These are phyloP conservation scores for Cephonodes hylas DNA, from an alignment of 2,888 invertebrate species.

Conservation along the genomic window DNA sequence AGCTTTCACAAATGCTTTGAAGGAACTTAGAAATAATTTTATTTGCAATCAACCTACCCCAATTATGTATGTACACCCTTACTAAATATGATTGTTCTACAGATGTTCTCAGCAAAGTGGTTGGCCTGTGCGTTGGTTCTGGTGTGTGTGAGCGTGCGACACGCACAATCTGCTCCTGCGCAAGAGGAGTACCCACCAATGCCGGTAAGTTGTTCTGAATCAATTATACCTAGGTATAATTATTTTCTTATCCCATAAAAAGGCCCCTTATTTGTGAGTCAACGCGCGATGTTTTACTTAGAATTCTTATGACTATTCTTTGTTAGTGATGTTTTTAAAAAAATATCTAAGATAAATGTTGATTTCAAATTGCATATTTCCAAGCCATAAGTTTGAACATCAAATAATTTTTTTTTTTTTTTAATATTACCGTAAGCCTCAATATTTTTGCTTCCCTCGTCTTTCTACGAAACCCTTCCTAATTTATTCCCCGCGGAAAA, in stretches of 20 bases:
- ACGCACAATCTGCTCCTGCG: slow-evolving; percentile 57
- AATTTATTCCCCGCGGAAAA: neutral
- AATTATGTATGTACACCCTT: neutral
- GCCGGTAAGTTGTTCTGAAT: slow-evolving; percentile 58
- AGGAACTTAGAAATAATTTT: too few species aligned
- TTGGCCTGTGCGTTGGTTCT: slow-evolving; percentile 54
- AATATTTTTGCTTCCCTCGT: neutral
- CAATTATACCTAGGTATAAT: neutral
- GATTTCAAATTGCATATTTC: too few species aligned
- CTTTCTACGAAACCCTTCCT: neutral
- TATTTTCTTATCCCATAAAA: too few species aligned
- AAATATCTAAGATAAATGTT: too few species aligned
- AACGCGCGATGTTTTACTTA: too few species aligned
- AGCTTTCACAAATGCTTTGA: too few species aligned
- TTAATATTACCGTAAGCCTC: neutral
- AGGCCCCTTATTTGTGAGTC: too few species aligned
- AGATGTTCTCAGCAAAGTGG: slow-evolving; percentile 63
- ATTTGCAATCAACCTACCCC: neutral
- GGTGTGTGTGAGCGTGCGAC: slow-evolving; percentile 57
- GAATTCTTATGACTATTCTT: neutral
- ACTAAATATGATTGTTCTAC: slow-evolving; percentile 28
- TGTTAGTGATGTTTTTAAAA: too few species aligned
- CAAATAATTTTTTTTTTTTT: neutral
- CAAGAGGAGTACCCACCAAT: slow-evolving; percentile 67
- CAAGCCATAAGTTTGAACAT: neutral